Conservation (phyloP, 2,113 vertebrate genomes). For the Haliaeetus leucogaster region DNA sequence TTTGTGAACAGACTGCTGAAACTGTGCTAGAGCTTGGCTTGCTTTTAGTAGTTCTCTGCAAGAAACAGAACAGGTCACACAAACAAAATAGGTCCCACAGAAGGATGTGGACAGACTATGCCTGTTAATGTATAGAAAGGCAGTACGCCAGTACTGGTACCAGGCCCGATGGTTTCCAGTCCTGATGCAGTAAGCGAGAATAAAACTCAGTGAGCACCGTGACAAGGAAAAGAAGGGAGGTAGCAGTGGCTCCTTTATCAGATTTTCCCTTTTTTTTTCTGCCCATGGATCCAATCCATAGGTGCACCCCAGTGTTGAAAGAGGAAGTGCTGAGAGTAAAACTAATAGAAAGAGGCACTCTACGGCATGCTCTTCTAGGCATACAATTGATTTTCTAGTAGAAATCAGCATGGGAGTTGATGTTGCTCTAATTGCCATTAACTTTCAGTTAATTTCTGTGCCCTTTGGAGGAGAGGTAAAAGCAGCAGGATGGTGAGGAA, state of each 20-base stretch:
- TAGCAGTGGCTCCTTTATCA: not conserved
- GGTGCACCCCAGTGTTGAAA: not conserved
- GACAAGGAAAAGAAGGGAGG: not conserved
- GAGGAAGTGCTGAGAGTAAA: not conserved
- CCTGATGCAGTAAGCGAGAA: not conserved
- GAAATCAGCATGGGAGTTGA: not conserved
- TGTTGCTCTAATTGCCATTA: conserved; percentile 27
- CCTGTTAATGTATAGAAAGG: not conserved
- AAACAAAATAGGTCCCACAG: not conserved
- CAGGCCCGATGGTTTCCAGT: not conserved
- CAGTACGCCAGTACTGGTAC: not conserved
- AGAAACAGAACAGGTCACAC: not conserved
- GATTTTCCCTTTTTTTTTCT: not conserved
- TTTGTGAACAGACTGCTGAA: not conserved
- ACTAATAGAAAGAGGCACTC: not conserved
- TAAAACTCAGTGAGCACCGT: not conserved
- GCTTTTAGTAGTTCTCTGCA: not conserved
- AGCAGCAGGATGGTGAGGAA: not conserved
- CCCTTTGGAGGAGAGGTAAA: not conserved
- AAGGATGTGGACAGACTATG: not conserved
- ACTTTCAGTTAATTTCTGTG: conserved; percentile 21
- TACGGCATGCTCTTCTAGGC: not conserved
- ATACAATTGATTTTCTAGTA: conserved; percentile 1
- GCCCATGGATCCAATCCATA: not conserved
- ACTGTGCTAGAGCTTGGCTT: not conserved